phyloP scores from a whole-genome alignment of 2,797 vertebrate genomes.

The Selene dorsalis region DNA sequence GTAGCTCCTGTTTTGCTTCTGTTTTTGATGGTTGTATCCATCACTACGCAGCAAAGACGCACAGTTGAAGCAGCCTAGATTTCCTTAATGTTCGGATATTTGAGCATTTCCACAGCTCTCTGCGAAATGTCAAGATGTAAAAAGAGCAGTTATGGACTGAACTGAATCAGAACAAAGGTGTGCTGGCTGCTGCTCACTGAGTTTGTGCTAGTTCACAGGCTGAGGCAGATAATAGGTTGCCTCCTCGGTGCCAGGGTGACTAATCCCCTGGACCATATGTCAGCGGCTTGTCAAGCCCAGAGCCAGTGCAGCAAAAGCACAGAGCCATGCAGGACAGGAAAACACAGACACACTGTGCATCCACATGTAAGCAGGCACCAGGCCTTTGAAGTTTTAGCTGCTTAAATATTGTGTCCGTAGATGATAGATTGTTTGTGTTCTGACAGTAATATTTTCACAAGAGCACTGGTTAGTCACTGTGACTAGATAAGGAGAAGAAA shows the following conservation, averaged over 20 bases:
- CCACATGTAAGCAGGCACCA: conserved; percentile 71
- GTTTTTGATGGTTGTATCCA: not conserved
- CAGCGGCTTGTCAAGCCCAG: conserved; percentile 63
- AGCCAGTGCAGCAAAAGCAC: conserved; percentile 64
- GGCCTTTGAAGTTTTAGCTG: conserved; percentile 23
- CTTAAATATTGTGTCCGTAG: conserved; percentile 5
- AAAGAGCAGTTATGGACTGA: not conserved
- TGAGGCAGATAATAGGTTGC: conserved; percentile 66
- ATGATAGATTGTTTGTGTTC: conserved; percentile 4
- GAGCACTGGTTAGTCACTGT: not conserved
- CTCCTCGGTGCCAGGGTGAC: conserved; percentile 64
- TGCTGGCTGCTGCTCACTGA: conserved; percentile 12
- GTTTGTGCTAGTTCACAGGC: conserved; percentile 50
- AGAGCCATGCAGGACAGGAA: conserved; percentile 65
- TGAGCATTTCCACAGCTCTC: not conserved
- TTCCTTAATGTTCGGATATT: not conserved
- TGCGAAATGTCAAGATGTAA: not conserved
- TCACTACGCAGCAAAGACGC: not conserved
- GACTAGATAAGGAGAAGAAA: not conserved
- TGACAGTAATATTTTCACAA: conserved; percentile 6
- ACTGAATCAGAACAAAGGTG: conserved; percentile 20
- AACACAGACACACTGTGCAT: conserved; percentile 53
- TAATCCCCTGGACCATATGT: conserved; percentile 81
- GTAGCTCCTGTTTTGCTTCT: not conserved
- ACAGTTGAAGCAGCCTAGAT: not conserved